Conservation (phyloP, 2,888 invertebrate genomes). For the Phalangium opilio region DNA sequence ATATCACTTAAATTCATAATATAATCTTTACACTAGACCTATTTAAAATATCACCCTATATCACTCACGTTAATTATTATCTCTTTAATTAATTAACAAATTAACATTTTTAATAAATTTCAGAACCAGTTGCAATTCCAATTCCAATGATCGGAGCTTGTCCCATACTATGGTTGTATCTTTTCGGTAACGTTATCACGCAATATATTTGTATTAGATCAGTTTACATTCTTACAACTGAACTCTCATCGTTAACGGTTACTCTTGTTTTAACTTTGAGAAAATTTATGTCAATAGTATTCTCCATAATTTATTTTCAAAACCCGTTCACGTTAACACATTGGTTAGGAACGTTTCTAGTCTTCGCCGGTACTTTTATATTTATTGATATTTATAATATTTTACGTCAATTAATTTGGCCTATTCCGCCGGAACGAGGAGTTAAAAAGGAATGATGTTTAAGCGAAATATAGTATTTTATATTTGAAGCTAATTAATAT, state of each 20-base stretch:
- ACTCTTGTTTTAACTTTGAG: constrained; percentile 88
- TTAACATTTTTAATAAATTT: constrained; percentile 3
- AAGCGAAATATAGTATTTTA: too few species aligned
- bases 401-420: not conserved
- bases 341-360: constrained; percentile 75
- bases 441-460: too few species aligned
- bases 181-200: constrained; percentile 66
- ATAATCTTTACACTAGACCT: too few species aligned
- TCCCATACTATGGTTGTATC: constrained; percentile 59
- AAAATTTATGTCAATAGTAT: constrained; percentile 86
- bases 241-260: constrained; percentile 83
- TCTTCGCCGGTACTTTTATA: constrained; percentile 81
- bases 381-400: constrained; percentile 50
- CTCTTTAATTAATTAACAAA: too few species aligned
- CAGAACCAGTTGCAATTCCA: constrained; percentile 4
- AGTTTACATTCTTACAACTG: constrained; percentile 84
- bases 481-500: too few species aligned
- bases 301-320: constrained; percentile 84
- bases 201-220: constrained; percentile 90
- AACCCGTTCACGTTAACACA: constrained; percentile 85
- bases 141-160: constrained; percentile 27
- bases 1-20: too few species aligned
- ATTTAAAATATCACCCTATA: too few species aligned
- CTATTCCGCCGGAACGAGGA: too few species aligned
- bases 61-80: too few species aligned